Conservation (phyloP, 2,888 invertebrate species). For the Dasysyrphus albostriatus region DNA sequence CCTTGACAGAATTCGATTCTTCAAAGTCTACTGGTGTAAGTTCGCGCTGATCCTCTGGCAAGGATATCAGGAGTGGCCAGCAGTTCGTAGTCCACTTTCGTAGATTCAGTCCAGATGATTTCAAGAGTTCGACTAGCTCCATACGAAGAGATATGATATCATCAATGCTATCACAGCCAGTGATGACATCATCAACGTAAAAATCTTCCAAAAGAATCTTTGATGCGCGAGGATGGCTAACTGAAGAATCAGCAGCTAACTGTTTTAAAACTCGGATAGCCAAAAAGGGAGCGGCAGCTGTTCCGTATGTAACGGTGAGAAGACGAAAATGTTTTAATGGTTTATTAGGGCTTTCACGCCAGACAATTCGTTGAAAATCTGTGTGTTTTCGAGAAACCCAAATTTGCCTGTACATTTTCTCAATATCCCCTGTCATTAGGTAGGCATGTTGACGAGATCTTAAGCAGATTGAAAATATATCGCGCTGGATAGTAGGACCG, state of each 20-base stretch:
- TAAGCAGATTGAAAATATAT: conserved; percentile 7
- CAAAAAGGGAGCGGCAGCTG: conserved; percentile 56
- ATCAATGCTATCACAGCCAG: conserved; percentile 57
- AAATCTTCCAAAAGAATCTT: conserved; percentile 65
- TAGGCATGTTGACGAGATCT: neutral
- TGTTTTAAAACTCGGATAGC: conserved; percentile 50
- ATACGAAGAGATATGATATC: conserved; percentile 9
- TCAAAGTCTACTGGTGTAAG: neutral
- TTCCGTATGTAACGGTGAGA: conserved; percentile 61
- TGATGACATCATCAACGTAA: conserved; percentile 77
- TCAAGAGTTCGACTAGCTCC: conserved; percentile 21
- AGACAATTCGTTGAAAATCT: no score
- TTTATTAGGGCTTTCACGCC: no score
- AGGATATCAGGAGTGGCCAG: conserved; percentile 11
- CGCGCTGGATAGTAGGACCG: conserved; percentile 39
- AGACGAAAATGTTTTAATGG: conserved; percentile 46
- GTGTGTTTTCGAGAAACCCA: conserved; percentile 41
- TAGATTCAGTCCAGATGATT: conserved; percentile 1
- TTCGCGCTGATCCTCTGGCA: neutral
- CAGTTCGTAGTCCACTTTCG: conserved; percentile 21
- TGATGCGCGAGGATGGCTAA: conserved; percentile 61
- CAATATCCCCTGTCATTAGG: conserved; percentile 60
- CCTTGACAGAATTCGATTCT: conserved; percentile 27
- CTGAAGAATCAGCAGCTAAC: conserved; percentile 30
- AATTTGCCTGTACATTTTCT: conserved; percentile 69